Percentiles rank a stretch among this genome's conserved stretches.
Conservation (phyloP, 2,888 invertebrate species). For the Folsomia candida region DNA sequence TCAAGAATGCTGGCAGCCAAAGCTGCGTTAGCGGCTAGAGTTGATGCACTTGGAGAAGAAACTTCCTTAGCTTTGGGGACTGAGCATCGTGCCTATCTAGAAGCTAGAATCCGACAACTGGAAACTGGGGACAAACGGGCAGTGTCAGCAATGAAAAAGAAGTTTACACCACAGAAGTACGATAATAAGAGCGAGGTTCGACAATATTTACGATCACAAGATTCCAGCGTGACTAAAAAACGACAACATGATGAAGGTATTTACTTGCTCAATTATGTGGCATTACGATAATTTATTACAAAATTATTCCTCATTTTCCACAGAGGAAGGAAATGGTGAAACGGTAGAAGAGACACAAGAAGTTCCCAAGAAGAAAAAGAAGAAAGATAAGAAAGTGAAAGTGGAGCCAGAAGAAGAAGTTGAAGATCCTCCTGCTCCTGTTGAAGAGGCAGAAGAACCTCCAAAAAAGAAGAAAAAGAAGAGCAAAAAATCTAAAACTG, state of each 20-base stretch:
- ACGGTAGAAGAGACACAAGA: constrained; percentile 20
- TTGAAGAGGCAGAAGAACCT: constrained; percentile 26
- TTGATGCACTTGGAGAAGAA: constrained; percentile 95
- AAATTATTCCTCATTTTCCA: background rate
- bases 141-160: constrained; percentile 68
- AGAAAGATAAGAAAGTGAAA: constrained; percentile 33
- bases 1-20: constrained; percentile 97
- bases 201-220: constrained; percentile 74
- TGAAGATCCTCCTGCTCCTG: constrained; percentile 7
- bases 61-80: constrained; percentile 77
- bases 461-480: constrained; percentile 44
- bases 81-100: constrained; percentile 84
- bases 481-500: constrained; percentile 17
- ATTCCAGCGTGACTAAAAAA: constrained; percentile 75
- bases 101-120: constrained; percentile 68
- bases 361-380: constrained; percentile 41
- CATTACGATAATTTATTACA: constrained; percentile 4
- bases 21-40: constrained; percentile 84
- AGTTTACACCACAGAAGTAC: constrained; percentile 67
- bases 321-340: constrained; percentile 6
- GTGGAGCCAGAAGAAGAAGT: constrained; percentile 18
- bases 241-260: constrained; percentile 48
- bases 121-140: constrained; percentile 73
- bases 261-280: background rate
- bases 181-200: constrained; percentile 81